A percentile compares a stretch with the other conserved stretches of the same genome.
phyloP scores from a whole-genome alignment of 2,888 invertebrate genomes.

The Lasioglossum zephyrum region DNA sequence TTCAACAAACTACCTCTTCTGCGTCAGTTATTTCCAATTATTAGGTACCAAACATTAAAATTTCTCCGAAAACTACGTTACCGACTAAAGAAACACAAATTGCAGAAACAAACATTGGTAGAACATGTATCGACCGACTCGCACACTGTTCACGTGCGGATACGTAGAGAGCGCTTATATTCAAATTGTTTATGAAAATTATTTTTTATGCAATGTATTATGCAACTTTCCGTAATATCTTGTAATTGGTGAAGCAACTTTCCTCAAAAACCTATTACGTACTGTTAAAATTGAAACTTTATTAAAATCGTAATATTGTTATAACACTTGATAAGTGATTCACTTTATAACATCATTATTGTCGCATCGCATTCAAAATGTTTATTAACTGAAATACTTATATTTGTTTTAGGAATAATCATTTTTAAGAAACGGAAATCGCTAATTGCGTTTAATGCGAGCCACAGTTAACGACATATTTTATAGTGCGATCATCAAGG shows the following conservation, averaged over 20 bases:
- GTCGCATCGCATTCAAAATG: neutral
- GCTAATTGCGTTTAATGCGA: neutral
- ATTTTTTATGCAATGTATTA: neutral
- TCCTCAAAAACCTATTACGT: neutral
- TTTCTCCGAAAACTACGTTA: conserved; percentile 21
- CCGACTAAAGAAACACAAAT: conserved; percentile 31
- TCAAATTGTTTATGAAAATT: neutral
- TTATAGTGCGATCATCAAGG: too few relatives aligned
- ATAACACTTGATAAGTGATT: neutral
- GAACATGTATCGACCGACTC: conserved; percentile 37
- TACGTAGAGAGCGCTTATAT: conserved; percentile 41
- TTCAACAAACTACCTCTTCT: too few relatives aligned
- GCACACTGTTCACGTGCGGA: neutral
- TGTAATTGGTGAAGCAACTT: neutral
- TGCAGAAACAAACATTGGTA: conserved; percentile 11
- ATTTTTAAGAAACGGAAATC: neutral
- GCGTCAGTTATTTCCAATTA: neutral
- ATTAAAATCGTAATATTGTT: neutral
- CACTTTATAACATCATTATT: neutral
- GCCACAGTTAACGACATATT: neutral
- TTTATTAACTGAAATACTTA: neutral
- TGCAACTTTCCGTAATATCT: neutral
- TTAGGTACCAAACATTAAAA: neutral
- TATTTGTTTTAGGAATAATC: neutral
- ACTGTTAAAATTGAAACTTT: neutral